Conservation (phyloP, 2,113 vertebrate genomes). For the Orientallactaga bullata region DNA sequence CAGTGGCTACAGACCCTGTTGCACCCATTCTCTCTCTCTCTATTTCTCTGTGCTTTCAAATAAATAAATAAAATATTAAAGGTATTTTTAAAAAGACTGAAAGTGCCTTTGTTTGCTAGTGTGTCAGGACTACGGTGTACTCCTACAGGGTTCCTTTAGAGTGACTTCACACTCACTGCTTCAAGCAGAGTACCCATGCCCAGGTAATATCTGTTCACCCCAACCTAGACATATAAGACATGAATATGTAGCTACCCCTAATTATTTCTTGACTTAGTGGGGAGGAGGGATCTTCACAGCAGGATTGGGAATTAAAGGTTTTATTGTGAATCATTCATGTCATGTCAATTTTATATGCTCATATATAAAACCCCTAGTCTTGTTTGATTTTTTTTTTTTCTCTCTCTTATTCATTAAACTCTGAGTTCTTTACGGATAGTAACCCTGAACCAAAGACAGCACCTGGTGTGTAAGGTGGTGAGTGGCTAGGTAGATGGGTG, state of each 20-base stretch:
- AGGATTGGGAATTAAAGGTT: neutral
- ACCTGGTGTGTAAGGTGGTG: neutral
- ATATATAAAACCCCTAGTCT: constrained; percentile 20
- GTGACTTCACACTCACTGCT: neutral
- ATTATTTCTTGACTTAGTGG: neutral
- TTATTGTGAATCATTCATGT: constrained; percentile 10
- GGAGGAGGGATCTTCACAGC: neutral
- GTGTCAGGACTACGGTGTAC: neutral
- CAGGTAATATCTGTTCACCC: neutral
- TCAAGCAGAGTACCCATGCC: neutral
- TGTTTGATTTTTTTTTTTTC: neutral
- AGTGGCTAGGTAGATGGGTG: neutral
- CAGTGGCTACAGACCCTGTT: too few relatives aligned
- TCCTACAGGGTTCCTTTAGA: neutral
- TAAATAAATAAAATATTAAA: too few relatives aligned
- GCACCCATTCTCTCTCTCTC: too few relatives aligned
- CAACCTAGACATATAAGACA: neutral
- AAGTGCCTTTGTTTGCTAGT: neutral
- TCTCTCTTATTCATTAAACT: neutral
- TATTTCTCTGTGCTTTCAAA: too few relatives aligned
- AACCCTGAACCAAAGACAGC: neutral
- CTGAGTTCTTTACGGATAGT: constrained; percentile 15
- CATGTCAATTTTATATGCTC: constrained; percentile 1
- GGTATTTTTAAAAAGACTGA: neutral
- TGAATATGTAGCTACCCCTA: neutral